A percentile compares a stretch with the other conserved stretches of the same genome.
Conservation (phyloP, 2,888 invertebrate species). For the Entomobrya multifasciata region DNA sequence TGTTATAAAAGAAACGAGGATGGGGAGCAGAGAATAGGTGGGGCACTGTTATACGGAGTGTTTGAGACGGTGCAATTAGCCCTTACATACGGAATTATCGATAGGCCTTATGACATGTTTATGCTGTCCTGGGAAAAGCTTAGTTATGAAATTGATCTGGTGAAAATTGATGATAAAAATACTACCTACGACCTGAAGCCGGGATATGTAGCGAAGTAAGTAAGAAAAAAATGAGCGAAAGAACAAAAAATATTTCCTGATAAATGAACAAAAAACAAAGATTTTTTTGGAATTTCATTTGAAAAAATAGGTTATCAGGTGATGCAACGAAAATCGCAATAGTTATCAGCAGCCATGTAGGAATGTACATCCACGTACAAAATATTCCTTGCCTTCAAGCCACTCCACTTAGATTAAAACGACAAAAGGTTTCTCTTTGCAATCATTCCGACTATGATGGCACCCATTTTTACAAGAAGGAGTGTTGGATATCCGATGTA, state of each 20-base stretch:
- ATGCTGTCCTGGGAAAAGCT: conserved; percentile 55
- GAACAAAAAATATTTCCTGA: not conserved
- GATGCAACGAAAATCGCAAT: conserved; percentile 58
- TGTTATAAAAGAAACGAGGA: conserved; percentile 19
- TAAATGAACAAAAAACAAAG: too few species aligned
- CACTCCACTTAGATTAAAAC: too few species aligned
- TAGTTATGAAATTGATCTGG: conserved; percentile 46
- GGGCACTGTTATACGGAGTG: conserved; percentile 55
- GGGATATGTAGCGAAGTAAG: conserved; percentile 37
- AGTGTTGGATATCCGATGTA: conserved; percentile 24
- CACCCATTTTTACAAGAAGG: conserved; percentile 45
- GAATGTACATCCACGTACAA: conserved; percentile 47
- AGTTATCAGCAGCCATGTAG: conserved; percentile 53
- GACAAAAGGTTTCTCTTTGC: conserved; percentile 38
- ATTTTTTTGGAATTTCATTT: not conserved
- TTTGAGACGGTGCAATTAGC: conserved; percentile 27
- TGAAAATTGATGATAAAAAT: conserved; percentile 7
- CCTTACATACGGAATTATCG: conserved; percentile 51
- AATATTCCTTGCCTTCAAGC: not conserved
- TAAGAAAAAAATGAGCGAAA: not conserved
- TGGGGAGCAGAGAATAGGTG: not conserved
- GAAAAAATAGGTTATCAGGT: conserved; percentile 31
- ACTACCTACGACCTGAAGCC: conserved; percentile 15
- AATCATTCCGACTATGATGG: conserved; percentile 55
- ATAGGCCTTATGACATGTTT: conserved; percentile 4